Base-by-base conservation (phyloP, 2,113 vertebrate species). In the Gnathonemus longibarbis region DNA sequence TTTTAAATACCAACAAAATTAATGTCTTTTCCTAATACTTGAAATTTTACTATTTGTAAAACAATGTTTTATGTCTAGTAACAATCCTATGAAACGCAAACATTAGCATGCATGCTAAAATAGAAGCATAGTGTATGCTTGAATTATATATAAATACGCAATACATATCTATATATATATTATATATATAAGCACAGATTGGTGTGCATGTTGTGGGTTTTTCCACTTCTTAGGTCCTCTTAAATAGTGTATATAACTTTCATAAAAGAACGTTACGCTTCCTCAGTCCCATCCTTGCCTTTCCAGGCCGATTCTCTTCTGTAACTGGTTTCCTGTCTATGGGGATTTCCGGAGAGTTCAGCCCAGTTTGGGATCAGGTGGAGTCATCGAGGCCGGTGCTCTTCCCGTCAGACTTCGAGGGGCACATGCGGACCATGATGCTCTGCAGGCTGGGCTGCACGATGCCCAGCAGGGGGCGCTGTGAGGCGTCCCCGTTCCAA, bases 391-490 rank as follows among this genome's bases (percentile, higher is more conserved):
- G 93, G 80, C 95, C 96, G 92, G 94, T 95, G 91, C 90, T 92
- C 11, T 96, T 96, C 66, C 92, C 95, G 90, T 97, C 95, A 0
- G 93, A 95, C 92, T 56, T 74, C 0, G 93, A 92, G 89, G 93
- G 94, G 95, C 98, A 99, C 27, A 99, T 96, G 13, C 98, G 94
- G 90, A 96, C 95, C 97, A 97, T 98, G 93, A 99, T 99, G 91
- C 97, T 96, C 92, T 96, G 97, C 87, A 99, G 96, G 94, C 97
- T 95, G 46, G 98, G 98, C 92, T 99, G 97, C 70, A 99, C 98
- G 0, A 99, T 99, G 0, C 98, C 98, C 74, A 99, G 91, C 46
- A 99, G 96, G 0, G 98, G 98, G 49, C 98, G 96, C 93, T 96
- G 97, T 2, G 96, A 97, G 1, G 98, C 95, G 91, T 99, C 98